A percentile compares a stretch with the other conserved stretches of the same genome.
These are phyloP conservation scores for Fukomys damarensis DNA, from an alignment of 2,113 vertebrate species.

Conservation along the genomic window DNA sequence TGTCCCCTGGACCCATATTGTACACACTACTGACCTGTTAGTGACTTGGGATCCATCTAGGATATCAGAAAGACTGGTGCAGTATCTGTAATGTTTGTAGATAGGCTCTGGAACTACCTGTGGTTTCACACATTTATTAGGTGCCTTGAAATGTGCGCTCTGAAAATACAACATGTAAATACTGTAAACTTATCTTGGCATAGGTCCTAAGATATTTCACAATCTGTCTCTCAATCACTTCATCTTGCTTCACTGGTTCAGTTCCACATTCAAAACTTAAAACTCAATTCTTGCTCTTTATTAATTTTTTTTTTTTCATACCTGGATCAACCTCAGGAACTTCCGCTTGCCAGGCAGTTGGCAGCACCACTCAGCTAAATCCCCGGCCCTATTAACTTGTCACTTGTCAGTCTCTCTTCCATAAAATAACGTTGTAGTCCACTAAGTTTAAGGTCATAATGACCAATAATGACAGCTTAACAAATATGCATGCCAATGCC, in stretches of 20 bases:
- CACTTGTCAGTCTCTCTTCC: not conserved
- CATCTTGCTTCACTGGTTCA: too few species aligned
- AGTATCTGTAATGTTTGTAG: accelerated
- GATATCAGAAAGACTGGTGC: too few species aligned
- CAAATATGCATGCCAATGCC: too few species aligned
- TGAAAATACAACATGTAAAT: too few species aligned
- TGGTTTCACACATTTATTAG: not conserved
- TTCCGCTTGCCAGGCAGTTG: too few species aligned
- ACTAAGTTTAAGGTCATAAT: not conserved
- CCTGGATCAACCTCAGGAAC: too few species aligned
- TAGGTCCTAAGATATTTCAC: too few species aligned
- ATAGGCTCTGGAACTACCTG: accelerated
- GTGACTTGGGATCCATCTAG: not conserved
- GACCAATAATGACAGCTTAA: not conserved
- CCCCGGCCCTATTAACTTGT: too few species aligned
- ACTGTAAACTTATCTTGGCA: not conserved
- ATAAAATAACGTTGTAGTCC: not conserved
- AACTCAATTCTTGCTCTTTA: not conserved
- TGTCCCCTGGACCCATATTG: not conserved
- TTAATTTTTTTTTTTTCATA: too few species aligned
- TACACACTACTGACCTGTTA: too few species aligned
- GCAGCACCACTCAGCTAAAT: too few species aligned
- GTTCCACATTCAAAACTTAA: not conserved
- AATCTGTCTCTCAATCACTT: accelerated
- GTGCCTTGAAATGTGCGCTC: too few species aligned